A percentile compares a stretch with the other conserved stretches of the same genome.
Conservation (phyloP, 23 tunicate species). For the Trididemnum miniatum region DNA sequence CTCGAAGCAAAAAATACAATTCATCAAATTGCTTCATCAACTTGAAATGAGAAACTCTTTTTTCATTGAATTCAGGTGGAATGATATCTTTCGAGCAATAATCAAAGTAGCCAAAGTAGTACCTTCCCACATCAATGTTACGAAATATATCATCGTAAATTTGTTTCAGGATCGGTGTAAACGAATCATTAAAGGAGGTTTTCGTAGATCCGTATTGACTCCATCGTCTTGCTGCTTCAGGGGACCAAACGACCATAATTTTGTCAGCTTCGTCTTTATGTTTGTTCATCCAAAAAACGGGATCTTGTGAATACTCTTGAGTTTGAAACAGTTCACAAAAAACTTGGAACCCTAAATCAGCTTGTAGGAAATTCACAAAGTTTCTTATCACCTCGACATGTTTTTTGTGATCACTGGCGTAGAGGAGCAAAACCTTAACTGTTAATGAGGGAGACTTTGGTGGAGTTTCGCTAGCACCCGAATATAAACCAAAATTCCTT, state of each 20-base stretch:
- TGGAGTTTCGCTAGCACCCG: too few species aligned
- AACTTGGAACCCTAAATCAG: conserved; percentile 65
- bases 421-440: conserved; percentile 20
- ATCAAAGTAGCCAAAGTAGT: conserved; percentile 52
- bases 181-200: conserved; percentile 8
- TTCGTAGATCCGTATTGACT: neutral
- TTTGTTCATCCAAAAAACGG: conserved; percentile 41
- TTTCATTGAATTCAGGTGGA: conserved; percentile 32
- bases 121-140: conserved; percentile 26
- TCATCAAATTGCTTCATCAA: conserved; percentile 63
- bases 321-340: conserved; percentile 32
- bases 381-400: conserved; percentile 40
- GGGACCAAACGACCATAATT: conserved; percentile 53
- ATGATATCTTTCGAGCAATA: conserved; percentile 37
- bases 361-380: conserved; percentile 52
- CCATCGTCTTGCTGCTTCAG: conserved; percentile 32
- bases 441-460: too few species aligned
- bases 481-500: too few species aligned
- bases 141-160: conserved; percentile 20
- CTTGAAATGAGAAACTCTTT: conserved; percentile 6
- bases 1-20: conserved; percentile 42
- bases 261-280: conserved; percentile 27
- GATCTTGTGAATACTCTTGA: conserved; percentile 4
- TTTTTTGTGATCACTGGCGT: conserved; percentile 45
- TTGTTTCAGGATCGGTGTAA: conserved; percentile 14